Evolutionary conservation across 2,888 invertebrate species (phyloP), one percentile per base, ranked within the genome.

Genomic region (Rhamphomyia laevipes): DNA sequence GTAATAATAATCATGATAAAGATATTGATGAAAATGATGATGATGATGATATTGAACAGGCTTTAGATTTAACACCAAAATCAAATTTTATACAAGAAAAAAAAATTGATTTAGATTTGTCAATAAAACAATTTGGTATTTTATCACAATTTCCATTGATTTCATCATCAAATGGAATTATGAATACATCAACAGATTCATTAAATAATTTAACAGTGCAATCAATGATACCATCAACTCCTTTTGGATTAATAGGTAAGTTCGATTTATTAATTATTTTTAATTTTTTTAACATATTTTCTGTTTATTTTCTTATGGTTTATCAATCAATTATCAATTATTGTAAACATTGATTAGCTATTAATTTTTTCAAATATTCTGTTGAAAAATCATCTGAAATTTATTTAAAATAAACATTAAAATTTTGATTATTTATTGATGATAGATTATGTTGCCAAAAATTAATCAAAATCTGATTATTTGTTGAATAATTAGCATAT

Each of bases 221-320:
- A 27, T 85, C 86, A 56, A 80, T 86, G 60, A 80, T 86, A 56
- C 83, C 86, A 59, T 88, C 88, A 77, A 87, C 86, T 75, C 86
- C 88, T 60, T 78, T 89, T 63, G 84, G 87, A 73, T 80, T 88
- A 66, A 86, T 86, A 70, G 70, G 69, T 69, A 48, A 67, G 68
- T 50, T 2, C 12, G 18, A 17, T 17, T 16, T 41, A 16, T 7
- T 7, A 45, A n/a, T n/a, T n/a, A n/a, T n/a, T 45, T 45, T 45
- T 7, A 15, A 23, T 43, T 23, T 15, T 21, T 21, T 21, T 21
- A n/a, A 6, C 21, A 21, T 4, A 21, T 21, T 21, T 21, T 21
- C 6, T 27, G 23, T 27, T 27, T 27, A 27, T 27, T 27, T 27
- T 27, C 7, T 27, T 7, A 6, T 27, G 23, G 9, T 4, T 27